These are phyloP conservation scores for Trisateles emortualis DNA, from an alignment of 2,888 invertebrate genomes.

Conservation along the genomic window DNA sequence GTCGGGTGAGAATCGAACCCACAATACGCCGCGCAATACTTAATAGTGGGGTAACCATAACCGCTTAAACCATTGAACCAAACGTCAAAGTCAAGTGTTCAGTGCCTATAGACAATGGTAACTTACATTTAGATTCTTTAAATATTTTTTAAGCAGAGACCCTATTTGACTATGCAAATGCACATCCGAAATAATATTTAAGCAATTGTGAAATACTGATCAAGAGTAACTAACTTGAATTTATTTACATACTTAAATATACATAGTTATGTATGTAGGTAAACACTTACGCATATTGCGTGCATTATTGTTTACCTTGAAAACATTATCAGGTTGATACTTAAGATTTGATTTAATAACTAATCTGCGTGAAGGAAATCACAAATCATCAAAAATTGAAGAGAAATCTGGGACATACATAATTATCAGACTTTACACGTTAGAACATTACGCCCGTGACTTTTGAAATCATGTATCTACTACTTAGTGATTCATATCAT, in stretches of 20 bases:
- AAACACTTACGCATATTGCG: conserved; percentile 11
- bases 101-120: no score
- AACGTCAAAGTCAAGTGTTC: no score
- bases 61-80: no score
- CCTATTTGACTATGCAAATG: no score
- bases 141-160: no score
- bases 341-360: not conserved
- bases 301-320: conserved; percentile 12
- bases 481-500: not conserved
- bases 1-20: no score
- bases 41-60: no score
- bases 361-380: not conserved
- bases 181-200: not conserved
- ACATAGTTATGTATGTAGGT: not conserved
- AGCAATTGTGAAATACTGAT: no score
- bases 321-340: conserved; percentile 1
- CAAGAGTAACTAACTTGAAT: no score
- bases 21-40: no score
- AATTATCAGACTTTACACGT: not conserved
- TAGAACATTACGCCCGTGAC: not conserved
- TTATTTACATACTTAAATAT: not conserved
- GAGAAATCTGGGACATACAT: conserved; percentile 8
- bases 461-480: not conserved
- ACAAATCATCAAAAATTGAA: conserved; percentile 5
- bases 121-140: no score